Evolutionary conservation across 2,888 invertebrate species (phyloP).

Genomic region (Tromatobia lineatoria): DNA sequence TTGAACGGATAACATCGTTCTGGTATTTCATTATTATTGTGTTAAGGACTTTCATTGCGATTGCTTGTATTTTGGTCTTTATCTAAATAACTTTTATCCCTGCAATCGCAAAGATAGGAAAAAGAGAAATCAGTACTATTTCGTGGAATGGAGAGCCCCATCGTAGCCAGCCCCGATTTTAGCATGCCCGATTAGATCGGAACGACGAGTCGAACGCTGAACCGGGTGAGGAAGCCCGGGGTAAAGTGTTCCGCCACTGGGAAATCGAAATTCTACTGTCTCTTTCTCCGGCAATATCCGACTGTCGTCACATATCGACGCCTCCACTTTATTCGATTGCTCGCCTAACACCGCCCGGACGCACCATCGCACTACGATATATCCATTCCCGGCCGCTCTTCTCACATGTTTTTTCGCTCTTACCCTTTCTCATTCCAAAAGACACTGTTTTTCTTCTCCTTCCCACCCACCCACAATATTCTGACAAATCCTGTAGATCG

Average conservation of each 20-base stretch:
- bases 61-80: background rate
- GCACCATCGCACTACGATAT: background rate
- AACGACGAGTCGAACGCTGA: constrained; percentile 60
- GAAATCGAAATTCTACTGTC: constrained; percentile 60
- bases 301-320: constrained; percentile 80
- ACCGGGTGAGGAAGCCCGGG: constrained; percentile 42
- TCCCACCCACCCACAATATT: background rate
- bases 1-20: too few relatives aligned
- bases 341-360: constrained; percentile 74
- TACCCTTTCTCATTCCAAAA: constrained; percentile 79
- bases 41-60: too few relatives aligned
- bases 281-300: constrained; percentile 74
- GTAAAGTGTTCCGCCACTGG: constrained; percentile 43
- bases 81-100: background rate
- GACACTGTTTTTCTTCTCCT: constrained; percentile 44
- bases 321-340: constrained; percentile 82
- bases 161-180: constrained; percentile 56
- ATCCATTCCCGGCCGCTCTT: constrained; percentile 8
- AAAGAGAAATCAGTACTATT: constrained; percentile 6
- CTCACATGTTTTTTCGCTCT: constrained; percentile 83
- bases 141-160: constrained; percentile 47
- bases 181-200: constrained; percentile 69
- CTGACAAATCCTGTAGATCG: background rate
- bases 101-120: constrained; percentile 9
- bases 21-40: too few relatives aligned